Evolutionary conservation across 2,113 vertebrate species (phyloP).

Genomic region (Datnioides undecimradiatus): DNA sequence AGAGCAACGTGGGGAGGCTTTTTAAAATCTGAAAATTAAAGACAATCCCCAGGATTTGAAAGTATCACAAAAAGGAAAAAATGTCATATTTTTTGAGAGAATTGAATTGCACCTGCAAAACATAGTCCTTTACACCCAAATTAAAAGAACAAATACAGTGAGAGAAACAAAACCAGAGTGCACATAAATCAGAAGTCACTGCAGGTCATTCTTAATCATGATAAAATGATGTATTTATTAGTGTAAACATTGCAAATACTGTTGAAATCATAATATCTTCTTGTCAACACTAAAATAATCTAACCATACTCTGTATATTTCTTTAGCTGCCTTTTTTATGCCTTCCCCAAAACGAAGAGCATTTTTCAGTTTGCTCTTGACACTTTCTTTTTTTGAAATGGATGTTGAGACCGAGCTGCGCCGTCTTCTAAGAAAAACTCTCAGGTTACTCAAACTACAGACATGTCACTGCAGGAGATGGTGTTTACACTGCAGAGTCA

Average conservation of each 20-base stretch:
- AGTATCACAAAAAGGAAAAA: conserved; percentile 5
- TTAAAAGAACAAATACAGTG: background rate
- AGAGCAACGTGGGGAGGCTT: conserved; percentile 12
- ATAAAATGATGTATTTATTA: background rate
- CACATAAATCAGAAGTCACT: background rate
- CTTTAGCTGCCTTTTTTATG: background rate
- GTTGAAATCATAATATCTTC: background rate
- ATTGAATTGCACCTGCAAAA: conserved; percentile 5
- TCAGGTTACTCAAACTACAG: conserved; percentile 41
- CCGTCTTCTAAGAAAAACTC: conserved; percentile 30
- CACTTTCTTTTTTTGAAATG: conserved; percentile 32
- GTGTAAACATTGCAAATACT: background rate
- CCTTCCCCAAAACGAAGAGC: background rate
- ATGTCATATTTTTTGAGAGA: background rate
- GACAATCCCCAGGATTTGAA: background rate
- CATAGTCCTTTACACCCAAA: background rate
- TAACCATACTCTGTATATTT: background rate
- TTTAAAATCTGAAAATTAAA: conserved; percentile 13
- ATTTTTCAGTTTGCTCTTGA: conserved; percentile 26
- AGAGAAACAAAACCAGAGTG: background rate
- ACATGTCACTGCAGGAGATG: conserved; percentile 41
- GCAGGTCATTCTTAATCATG: background rate
- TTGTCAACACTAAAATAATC: background rate
- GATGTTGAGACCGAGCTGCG: conserved; percentile 14
- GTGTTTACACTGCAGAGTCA: conserved; percentile 53